Evolutionary conservation across 2,113 vertebrate genomes (phyloP).

Genomic region (Pedionomus torquatus): DNA sequence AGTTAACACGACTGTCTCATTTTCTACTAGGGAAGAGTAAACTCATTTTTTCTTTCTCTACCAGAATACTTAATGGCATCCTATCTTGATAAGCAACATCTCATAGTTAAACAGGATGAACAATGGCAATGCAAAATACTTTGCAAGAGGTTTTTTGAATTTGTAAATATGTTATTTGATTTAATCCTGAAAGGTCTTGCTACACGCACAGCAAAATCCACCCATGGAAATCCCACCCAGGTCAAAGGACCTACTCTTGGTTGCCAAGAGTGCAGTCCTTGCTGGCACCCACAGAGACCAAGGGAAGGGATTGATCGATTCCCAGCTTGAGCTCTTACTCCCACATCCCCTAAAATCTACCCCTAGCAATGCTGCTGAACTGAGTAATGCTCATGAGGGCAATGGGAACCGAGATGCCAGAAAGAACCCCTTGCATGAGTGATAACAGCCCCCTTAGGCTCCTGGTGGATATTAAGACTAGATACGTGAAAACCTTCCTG

Average conservation of each 20-base stretch:
- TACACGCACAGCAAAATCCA: neutral
- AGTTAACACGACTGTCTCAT: constrained; percentile 54
- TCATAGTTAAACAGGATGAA: neutral
- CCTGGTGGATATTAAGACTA: neutral
- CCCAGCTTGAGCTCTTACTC: neutral
- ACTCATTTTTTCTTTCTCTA: constrained; percentile 29
- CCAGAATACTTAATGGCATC: constrained; percentile 29
- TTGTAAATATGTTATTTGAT: constrained; percentile 9
- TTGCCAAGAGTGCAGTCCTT: neutral
- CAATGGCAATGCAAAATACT: constrained; percentile 31
- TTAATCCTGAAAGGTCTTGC: neutral
- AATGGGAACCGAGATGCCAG: neutral
- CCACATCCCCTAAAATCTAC: neutral
- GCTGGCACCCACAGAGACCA: neutral
- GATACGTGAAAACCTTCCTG: neutral
- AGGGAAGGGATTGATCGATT: neutral
- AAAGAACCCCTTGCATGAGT: neutral
- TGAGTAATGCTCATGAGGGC: neutral
- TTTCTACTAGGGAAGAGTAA: constrained; percentile 50
- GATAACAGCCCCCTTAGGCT: neutral
- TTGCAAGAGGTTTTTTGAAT: neutral
- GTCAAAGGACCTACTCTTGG: neutral
- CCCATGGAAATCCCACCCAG: neutral
- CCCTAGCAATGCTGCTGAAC: neutral
- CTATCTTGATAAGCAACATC: constrained; percentile 46